Evolutionary conservation across 2,113 vertebrate genomes (phyloP).

Genomic region (Myrmophylax atrothorax): DNA sequence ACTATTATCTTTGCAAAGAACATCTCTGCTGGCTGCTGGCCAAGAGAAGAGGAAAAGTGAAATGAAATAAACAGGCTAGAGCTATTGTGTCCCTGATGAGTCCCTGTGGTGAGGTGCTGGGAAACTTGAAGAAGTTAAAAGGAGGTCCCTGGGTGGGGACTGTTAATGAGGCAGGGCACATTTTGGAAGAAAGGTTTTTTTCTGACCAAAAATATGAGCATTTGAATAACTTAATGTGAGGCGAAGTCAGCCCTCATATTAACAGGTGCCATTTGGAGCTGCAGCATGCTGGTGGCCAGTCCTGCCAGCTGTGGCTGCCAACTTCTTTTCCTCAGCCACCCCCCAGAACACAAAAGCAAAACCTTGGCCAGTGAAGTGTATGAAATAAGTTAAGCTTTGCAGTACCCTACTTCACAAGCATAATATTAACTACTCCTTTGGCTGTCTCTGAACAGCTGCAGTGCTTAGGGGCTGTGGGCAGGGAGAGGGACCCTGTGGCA

Average conservation of each 20-base stretch:
- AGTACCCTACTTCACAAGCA: background rate
- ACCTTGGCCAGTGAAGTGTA: background rate
- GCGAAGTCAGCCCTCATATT: background rate
- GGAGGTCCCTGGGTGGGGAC: background rate
- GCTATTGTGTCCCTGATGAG: conserved; percentile 5
- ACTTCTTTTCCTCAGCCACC: background rate
- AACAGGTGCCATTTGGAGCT: background rate
- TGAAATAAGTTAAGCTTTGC: background rate
- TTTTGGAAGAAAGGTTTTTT: background rate
- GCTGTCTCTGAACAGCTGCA: background rate
- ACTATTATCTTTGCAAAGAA: conserved; percentile 49
- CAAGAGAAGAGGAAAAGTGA: conserved; percentile 41
- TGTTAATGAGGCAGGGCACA: background rate
- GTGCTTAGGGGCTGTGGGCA: fast-evolving
- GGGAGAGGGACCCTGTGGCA: background rate
- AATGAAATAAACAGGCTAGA: conserved; percentile 27
- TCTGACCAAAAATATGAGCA: background rate
- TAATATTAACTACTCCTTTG: background rate
- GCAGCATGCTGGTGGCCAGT: background rate
- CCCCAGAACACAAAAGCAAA: background rate
- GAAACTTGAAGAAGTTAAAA: background rate
- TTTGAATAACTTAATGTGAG: background rate
- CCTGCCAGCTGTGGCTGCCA: background rate
- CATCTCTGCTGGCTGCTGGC: conserved; percentile 2
- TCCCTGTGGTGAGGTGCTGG: conserved; percentile 25